These are phyloP conservation scores for Nemotelus nigrinus DNA, from an alignment of 2,888 invertebrate genomes.

Conservation along the genomic window DNA sequence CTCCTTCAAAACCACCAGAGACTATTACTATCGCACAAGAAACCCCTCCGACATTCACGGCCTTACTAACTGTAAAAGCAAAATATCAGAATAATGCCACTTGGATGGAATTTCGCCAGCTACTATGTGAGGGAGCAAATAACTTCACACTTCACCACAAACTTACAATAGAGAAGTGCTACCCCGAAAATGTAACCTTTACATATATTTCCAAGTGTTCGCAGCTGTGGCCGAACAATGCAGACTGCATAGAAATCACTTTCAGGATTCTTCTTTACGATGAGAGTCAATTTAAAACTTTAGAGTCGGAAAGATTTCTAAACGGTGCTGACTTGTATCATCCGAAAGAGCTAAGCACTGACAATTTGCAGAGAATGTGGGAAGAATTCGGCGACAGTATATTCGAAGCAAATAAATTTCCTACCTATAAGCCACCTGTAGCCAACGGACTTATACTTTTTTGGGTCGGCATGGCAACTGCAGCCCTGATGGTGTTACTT, in stretches of 20 bases:
- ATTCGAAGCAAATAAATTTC: conserved; percentile 46
- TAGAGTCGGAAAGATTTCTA: conserved; percentile 43
- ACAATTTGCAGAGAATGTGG: conserved; percentile 53
- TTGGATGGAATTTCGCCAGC: conserved; percentile 50
- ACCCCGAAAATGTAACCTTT: conserved; percentile 51
- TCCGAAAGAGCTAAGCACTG: conserved; percentile 29
- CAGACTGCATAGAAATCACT: conserved; percentile 51
- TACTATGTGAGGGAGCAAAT: conserved; percentile 51
- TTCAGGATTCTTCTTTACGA: conserved; percentile 51
- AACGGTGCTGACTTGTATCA: background rate
- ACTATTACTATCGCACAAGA: conserved; percentile 50
- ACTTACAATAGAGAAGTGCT: conserved; percentile 48
- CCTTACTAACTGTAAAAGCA: conserved; percentile 47
- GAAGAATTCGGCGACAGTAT: conserved; percentile 44
- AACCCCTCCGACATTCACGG: conserved; percentile 45
- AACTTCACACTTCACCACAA: conserved; percentile 41
- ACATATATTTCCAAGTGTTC: conserved; percentile 52
- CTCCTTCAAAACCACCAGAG: conserved; percentile 48
- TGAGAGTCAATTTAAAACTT: conserved; percentile 38
- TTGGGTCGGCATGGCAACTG: conserved; percentile 53
- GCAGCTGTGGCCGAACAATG: conserved; percentile 51
- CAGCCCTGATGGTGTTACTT: conserved; percentile 48
- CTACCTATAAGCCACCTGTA: conserved; percentile 50
- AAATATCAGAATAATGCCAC: conserved; percentile 49
- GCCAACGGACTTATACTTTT: conserved; percentile 49